These are phyloP conservation scores for Fregata magnificens DNA, from an alignment of 2,113 vertebrate genomes.

Conservation along the genomic window DNA sequence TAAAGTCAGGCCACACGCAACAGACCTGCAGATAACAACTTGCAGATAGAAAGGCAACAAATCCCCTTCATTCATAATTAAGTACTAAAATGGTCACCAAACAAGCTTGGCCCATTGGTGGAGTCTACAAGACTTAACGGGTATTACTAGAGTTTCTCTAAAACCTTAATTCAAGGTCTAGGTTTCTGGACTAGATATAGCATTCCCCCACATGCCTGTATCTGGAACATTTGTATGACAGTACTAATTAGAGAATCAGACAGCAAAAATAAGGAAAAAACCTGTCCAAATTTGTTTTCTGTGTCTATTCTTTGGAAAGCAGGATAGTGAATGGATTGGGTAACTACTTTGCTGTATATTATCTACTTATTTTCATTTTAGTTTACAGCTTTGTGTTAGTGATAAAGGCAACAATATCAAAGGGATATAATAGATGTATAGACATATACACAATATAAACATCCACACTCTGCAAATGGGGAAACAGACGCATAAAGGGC, in stretches of 20 bases:
- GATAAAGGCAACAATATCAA: background rate
- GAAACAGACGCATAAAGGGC: background rate
- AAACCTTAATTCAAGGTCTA: background rate
- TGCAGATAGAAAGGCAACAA: background rate
- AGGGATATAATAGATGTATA: background rate
- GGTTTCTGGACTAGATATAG: background rate
- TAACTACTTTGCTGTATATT: background rate
- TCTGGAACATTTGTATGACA: background rate
- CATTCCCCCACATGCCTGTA: background rate
- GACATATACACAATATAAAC: background rate
- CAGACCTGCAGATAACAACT: background rate
- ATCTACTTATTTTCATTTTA: background rate
- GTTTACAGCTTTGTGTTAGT: background rate
- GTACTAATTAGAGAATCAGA: background rate
- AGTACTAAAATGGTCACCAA: background rate
- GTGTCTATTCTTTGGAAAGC: background rate
- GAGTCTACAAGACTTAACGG: background rate
- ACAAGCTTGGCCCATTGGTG: background rate
- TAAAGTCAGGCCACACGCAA: background rate
- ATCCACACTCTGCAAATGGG: background rate
- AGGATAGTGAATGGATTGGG: background rate
- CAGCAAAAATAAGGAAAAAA: background rate
- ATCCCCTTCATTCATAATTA: background rate
- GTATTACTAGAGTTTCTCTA: background rate
- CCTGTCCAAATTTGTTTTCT: background rate